Base-by-base conservation (phyloP, 2,888 invertebrate species). In the Thysanoteuthis rhombus region DNA sequence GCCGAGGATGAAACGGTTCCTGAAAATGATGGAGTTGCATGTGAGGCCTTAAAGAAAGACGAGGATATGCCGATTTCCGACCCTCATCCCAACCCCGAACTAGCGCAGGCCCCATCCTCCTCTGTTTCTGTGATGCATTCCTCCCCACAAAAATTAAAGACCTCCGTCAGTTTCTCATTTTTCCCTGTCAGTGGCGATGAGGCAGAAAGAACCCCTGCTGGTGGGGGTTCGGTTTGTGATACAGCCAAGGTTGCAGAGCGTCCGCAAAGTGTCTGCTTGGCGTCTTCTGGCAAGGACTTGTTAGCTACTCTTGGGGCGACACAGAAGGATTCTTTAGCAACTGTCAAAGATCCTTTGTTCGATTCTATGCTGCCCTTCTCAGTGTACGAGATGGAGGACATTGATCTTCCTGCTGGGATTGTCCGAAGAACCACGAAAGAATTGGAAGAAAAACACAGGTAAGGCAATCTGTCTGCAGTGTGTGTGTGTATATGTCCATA, bases 401-500 rank as follows among this genome's bases (percentile, higher is more conserved):
- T 98, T 95, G 98, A 98, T 90, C 97, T 98, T 97, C 97, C 98
- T 96, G 97, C 98, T 0, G 98, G 98, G 6, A 98, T 98, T 0
- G 98, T 98, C 42, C 98, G 98, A 96, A 95, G 96, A 92, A 97
- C 97, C 28, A 96, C 95, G 91, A 98, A 98, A 95, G 98, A 98
- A 96, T 97, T 98, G 42, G 98, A 98, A 96, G 98, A 98, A 95
- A 97, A 97, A 94, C 95, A 95, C 91, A 96, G 95, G 96, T 96
- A 40, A 92, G 94, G 90, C 16, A 8, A 6, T 19, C 0, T 12
- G 42, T 32, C 6, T 93, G 39, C 38, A 45, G 90, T 22, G 32
- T 28, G 52, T 25, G 52, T 47, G 47, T 47, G 22, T 16, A 22
- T 47, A 3, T 16, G 19, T 47, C 47, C 47, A 47, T 47, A 47